Base-by-base conservation (phyloP, 2,113 vertebrate genomes). In the Paradisaea rubra region DNA sequence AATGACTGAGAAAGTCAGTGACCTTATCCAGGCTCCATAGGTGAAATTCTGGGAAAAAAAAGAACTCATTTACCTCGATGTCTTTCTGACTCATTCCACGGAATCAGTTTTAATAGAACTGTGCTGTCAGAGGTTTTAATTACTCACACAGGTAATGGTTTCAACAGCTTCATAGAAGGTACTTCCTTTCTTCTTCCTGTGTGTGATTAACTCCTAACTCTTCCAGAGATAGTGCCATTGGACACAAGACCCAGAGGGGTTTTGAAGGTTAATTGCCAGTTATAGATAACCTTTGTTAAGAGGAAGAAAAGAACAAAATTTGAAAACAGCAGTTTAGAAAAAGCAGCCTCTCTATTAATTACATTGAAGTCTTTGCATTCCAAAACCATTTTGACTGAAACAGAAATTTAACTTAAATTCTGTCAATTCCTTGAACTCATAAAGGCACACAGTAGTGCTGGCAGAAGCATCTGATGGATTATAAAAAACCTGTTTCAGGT, bases 231-330 rank as follows among this genome's bases (percentile, higher is more conserved):
- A 71, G 15, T 2, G 2, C 61, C 30, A 41, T 53, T 89, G 54
- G 44, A 84, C 35, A 68, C 35, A 93, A 89, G 45, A 80, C 25
- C 15, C 65, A 74, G n/a, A 76, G 17, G 56, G 33, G 7, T 56
- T 77, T 93, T 64, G 86, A 81, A 94, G 71, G 81, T 95, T 97
- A 96, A 97, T 93, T 97, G 60, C 24, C 74, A 97, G 76, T 95
- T 97, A 77, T 27, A 73, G 28, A 54, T 15, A 60, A 91, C 63
- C 10, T 86, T 53, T 89, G 15, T 77, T 79, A 30, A 89, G 45
- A 53, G 16, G 37, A 89, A 73, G 2, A 61, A 79, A 86, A 53
- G n/a, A 85, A 35, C 3, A 87, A 54, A 73, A 86, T 25, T 23
- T 30, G 17, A 44, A 93, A 78, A 74, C 13, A 83, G 17, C 4